Conservation (phyloP, 1,140 invertebrate species). For the Medauroidea extradentata region DNA sequence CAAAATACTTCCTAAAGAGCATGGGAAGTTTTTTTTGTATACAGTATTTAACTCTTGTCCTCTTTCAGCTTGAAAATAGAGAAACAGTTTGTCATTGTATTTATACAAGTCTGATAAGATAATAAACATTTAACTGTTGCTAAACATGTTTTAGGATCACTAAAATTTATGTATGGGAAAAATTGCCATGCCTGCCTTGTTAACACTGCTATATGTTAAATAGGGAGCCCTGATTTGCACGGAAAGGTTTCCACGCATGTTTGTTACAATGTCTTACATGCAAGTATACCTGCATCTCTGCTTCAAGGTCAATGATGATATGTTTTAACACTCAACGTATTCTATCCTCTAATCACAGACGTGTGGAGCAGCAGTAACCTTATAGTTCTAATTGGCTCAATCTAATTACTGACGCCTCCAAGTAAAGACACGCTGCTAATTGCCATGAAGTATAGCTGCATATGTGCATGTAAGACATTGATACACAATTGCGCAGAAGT, state of each 20-base stretch:
- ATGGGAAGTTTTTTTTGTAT: too few species aligned
- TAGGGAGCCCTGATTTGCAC: not conserved
- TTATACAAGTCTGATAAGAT: too few species aligned
- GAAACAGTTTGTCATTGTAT: too few species aligned
- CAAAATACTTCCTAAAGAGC: too few species aligned
- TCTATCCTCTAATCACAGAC: too few species aligned
- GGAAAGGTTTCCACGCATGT: not conserved
- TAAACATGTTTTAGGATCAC: too few species aligned
- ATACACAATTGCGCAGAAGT: not conserved
- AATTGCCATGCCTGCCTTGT: too few species aligned
- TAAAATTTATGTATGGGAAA: too few species aligned
- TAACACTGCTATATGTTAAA: too few species aligned
- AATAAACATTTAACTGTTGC: too few species aligned
- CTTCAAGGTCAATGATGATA: not conserved
- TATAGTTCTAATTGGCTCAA: not conserved
- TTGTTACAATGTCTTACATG: not conserved
- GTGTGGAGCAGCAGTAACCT: not conserved
- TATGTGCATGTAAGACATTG: not conserved
- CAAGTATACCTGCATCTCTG: not conserved
- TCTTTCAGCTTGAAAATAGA: too few species aligned
- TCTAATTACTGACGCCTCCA: not conserved
- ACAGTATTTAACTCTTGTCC: too few species aligned
- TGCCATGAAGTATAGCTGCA: not conserved
- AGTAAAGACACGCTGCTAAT: not conserved
- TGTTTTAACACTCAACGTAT: not conserved